These are phyloP conservation scores for Erannis defoliaria DNA, from an alignment of 2,888 invertebrate species.

Conservation along the genomic window DNA sequence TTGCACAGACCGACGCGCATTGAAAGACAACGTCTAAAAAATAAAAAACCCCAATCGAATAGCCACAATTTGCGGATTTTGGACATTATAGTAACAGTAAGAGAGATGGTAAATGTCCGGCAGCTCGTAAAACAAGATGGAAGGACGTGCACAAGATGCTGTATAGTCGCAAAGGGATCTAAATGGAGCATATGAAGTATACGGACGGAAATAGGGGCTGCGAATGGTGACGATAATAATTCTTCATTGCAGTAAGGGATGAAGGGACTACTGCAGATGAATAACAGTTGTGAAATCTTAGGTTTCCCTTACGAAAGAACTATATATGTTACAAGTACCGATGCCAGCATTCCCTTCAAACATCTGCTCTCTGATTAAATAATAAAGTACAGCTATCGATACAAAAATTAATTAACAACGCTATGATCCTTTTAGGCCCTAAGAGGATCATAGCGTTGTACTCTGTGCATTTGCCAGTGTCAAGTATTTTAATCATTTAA, in stretches of 20 bases:
- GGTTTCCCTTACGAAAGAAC: background rate
- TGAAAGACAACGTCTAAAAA: conserved; percentile 23
- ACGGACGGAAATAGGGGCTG: conserved; percentile 10
- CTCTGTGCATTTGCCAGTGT: no score
- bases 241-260: conserved; percentile 6
- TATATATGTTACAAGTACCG: no score
- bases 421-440: no score
- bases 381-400: no score
- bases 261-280: conserved; percentile 3
- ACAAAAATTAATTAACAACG: no score
- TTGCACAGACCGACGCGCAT: conserved; percentile 17
- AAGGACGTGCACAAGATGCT: conserved; percentile 1
- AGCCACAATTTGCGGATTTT: conserved; percentile 19
- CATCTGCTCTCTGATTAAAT: no score
- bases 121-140: conserved; percentile 19
- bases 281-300: background rate
- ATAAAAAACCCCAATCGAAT: conserved; percentile 28
- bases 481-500: no score
- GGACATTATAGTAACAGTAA: conserved; percentile 18
- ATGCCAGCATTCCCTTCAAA: no score
- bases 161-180: conserved; percentile 9
- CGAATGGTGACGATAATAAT: conserved; percentile 14
- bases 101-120: conserved; percentile 17
- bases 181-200: conserved; percentile 14
- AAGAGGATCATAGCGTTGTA: no score